Base-by-base conservation (phyloP, 2,797 vertebrate genomes). In the Onychomys leucogaster region DNA sequence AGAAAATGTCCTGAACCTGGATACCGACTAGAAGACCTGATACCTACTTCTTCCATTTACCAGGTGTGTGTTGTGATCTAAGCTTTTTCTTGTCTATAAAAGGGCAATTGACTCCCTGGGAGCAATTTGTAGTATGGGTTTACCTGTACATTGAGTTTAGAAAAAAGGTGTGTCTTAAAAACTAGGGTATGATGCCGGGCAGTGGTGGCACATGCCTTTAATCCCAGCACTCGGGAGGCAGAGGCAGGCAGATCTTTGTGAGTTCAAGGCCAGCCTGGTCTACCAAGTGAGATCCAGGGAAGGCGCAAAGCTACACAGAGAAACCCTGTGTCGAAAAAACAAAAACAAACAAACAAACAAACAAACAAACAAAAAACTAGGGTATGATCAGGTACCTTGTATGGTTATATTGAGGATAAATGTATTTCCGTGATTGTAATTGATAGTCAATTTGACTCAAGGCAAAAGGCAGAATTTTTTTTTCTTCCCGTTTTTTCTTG, bases 401-500 rank as follows among this genome's bases (percentile, higher is more conserved):
- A 5, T 65, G 27, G 87, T 71, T 96, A 71, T 65, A n/a, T 6
- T 94, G 55, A 96, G 11, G 61, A 77, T 59, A 73, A 94, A 49
- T 55, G 21, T 76, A 52, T 83, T 75, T 71, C 34, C 52, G 16
- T 90, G 73, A 73, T 75, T 83, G 11, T 49, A 63, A 71, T 49
- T 63, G 27, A 71, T 91, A 86, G 55, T 13, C 75, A 91, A 37
- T 78, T 16, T 97, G 84, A 75, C 67, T 69, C 9, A 61, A 95
- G 21, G 17, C 46, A 63, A 83, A 94, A 91, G 12, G 55, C 63
- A 63, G 82, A 82, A 49, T 95, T 93, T 95, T 81, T 6, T 91
- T 94, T 93, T 76, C 65, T 90, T 90, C 13, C 71, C 71, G 16
- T 87, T 95, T 43, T 91, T 63, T 57, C 55, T 85, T 94, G 76